phyloP scores from a whole-genome alignment of 2,888 invertebrate genomes.

The Gerosis bhagava region DNA sequence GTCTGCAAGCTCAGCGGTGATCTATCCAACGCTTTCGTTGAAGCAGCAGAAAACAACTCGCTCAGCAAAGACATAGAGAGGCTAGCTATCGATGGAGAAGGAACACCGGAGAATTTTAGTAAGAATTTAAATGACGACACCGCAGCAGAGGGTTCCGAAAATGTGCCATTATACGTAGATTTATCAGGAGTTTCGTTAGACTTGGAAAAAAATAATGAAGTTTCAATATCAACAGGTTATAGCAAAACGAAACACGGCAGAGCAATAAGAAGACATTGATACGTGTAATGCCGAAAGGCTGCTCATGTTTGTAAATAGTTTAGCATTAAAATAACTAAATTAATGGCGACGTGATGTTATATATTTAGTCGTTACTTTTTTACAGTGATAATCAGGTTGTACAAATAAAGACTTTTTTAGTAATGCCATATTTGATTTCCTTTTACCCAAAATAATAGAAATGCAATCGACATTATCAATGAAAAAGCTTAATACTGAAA shows the following conservation, averaged over 20 bases:
- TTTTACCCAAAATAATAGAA: neutral
- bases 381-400: conserved; percentile 77
- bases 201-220: conserved; percentile 59
- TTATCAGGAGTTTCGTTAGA: conserved; percentile 69
- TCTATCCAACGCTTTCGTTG: conserved; percentile 92
- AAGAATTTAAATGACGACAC: conserved; percentile 50
- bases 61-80: conserved; percentile 84
- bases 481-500: too few relatives aligned
- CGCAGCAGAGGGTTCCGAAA: conserved; percentile 66
- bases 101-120: conserved; percentile 65
- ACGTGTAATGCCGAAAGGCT: conserved; percentile 45
- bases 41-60: conserved; percentile 93
- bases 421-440: conserved; percentile 35
- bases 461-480: too few relatives aligned
- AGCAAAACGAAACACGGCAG: conserved; percentile 79
- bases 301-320: conserved; percentile 70
- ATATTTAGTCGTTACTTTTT: conserved; percentile 67
- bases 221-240: conserved; percentile 76
- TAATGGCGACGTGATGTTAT: conserved; percentile 67
- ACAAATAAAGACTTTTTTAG: conserved; percentile 68
- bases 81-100: conserved; percentile 77
- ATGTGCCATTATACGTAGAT: conserved; percentile 79
- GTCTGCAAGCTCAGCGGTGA: conserved; percentile 92
- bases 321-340: conserved; percentile 77
- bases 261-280: conserved; percentile 66